Percentiles rank a stretch among this genome's conserved stretches.
phyloP scores from a whole-genome alignment of 2,797 vertebrate genomes.

The Varecia variegata region DNA sequence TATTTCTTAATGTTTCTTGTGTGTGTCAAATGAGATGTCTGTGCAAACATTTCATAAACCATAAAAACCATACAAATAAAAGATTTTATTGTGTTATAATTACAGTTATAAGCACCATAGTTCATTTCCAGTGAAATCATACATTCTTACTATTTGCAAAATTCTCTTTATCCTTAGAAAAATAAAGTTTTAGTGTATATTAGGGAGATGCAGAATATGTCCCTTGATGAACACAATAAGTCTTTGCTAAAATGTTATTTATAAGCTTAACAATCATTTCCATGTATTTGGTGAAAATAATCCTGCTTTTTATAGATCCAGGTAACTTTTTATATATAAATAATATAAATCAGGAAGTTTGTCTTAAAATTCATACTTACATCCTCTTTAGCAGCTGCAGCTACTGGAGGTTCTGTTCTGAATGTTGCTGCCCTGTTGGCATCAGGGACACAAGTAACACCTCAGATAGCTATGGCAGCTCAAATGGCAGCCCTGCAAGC shows the following conservation, averaged over 20 bases:
- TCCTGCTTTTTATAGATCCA: background rate
- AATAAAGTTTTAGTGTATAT: background rate
- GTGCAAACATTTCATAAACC: background rate
- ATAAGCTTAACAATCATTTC: background rate
- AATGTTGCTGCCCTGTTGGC: constrained; percentile 97
- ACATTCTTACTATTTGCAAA: background rate
- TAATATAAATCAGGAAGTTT: background rate
- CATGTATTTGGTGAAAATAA: background rate
- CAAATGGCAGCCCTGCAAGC: constrained; percentile 99
- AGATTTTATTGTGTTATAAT: background rate
- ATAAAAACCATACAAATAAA: background rate
- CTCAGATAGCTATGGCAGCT: constrained; percentile 99
- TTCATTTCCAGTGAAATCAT: background rate
- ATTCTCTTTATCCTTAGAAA: background rate
- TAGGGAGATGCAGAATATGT: background rate
- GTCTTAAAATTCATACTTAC: background rate
- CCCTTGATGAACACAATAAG: background rate
- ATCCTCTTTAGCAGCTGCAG: constrained; percentile 82
- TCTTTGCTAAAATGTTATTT: background rate
- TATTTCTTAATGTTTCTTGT: background rate
- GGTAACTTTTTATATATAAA: background rate
- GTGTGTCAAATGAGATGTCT: background rate
- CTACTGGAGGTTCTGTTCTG: constrained; percentile 90
- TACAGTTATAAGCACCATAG: background rate
- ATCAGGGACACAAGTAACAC: constrained; percentile 97